Evolutionary conservation across 2,797 vertebrate genomes (phyloP).

Genomic region (Malacoctenus gilli): DNA sequence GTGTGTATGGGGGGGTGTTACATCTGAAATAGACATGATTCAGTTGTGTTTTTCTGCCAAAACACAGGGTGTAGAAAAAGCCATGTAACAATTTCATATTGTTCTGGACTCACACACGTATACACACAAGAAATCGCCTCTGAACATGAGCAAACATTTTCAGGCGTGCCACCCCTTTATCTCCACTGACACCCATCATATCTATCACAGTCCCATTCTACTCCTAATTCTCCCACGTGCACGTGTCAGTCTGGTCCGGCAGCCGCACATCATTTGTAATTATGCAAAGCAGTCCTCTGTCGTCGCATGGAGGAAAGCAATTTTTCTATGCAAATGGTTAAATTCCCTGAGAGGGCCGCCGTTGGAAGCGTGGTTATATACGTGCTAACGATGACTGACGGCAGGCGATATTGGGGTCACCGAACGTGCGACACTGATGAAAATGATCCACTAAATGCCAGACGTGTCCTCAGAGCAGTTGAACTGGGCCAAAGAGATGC

Average conservation of each 20-base stretch:
- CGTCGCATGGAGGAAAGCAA: slow-evolving; percentile 82
- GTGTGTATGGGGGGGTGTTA: slow-evolving; percentile 27
- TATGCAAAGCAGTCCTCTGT: slow-evolving; percentile 85
- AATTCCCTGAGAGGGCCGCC: slow-evolving; percentile 80
- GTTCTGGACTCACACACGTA: too few species aligned
- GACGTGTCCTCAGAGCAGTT: slow-evolving; percentile 78
- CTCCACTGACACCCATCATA: slow-evolving; percentile 8
- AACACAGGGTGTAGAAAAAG: too few species aligned
- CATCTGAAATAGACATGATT: too few species aligned
- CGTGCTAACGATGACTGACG: slow-evolving; percentile 85
- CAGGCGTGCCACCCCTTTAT: slow-evolving; percentile 11
- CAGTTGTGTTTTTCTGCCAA: too few species aligned
- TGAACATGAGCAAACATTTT: not conserved
- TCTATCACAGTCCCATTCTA: slow-evolving; percentile 8
- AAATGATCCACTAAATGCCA: slow-evolving; percentile 86
- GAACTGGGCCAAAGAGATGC: slow-evolving; percentile 56
- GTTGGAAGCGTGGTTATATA: slow-evolving; percentile 79
- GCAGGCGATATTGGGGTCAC: slow-evolving; percentile 82
- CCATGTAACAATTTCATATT: slow-evolving; percentile 69
- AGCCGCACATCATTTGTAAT: slow-evolving; percentile 86
- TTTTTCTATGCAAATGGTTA: slow-evolving; percentile 89
- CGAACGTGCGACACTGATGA: slow-evolving; percentile 80
- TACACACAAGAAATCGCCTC: slow-evolving; percentile 20
- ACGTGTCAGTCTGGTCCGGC: slow-evolving; percentile 71
- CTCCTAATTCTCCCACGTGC: slow-evolving; percentile 72